These are phyloP conservation scores for Ectemnius lituratus DNA, from an alignment of 2,888 invertebrate genomes.

Conservation along the genomic window DNA sequence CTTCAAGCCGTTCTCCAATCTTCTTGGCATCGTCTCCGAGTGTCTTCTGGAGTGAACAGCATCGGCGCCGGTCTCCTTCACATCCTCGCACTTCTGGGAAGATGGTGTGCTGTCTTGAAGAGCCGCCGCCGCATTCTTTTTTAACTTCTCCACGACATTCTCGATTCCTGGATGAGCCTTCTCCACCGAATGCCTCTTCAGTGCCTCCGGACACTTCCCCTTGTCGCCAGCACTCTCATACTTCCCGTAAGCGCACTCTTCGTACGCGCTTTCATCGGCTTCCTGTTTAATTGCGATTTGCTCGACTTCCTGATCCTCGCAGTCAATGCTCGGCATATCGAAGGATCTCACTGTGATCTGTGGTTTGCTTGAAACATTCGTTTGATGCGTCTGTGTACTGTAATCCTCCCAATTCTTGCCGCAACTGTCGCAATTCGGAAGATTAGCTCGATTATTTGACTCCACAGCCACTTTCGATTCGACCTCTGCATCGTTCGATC, in stretches of 20 bases:
- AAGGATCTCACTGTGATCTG: constrained; percentile 67
- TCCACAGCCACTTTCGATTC: constrained; percentile 23
- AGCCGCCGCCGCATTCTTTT: constrained; percentile 73
- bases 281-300: constrained; percentile 63
- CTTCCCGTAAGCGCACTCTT: constrained; percentile 37
- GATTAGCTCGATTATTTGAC: background rate
- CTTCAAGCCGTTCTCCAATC: constrained; percentile 65
- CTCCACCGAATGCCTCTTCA: constrained; percentile 60
- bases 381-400: background rate
- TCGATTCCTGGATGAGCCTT: constrained; percentile 71
- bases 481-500: background rate
- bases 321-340: constrained; percentile 74
- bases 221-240: constrained; percentile 49
- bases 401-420: constrained; percentile 23
- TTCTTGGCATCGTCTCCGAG: constrained; percentile 49
- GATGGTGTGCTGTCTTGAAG: constrained; percentile 44
- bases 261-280: constrained; percentile 52
- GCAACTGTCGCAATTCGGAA: constrained; percentile 37
- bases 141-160: constrained; percentile 74
- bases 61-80: constrained; percentile 60
- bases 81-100: constrained; percentile 43
- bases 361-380: constrained; percentile 33
- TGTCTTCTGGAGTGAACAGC: constrained; percentile 31
- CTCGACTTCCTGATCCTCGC: constrained; percentile 68
- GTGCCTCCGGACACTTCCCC: constrained; percentile 42